Evolutionary conservation across 2,113 vertebrate genomes (phyloP).

Genomic region (Cercopithecus mona): DNA sequence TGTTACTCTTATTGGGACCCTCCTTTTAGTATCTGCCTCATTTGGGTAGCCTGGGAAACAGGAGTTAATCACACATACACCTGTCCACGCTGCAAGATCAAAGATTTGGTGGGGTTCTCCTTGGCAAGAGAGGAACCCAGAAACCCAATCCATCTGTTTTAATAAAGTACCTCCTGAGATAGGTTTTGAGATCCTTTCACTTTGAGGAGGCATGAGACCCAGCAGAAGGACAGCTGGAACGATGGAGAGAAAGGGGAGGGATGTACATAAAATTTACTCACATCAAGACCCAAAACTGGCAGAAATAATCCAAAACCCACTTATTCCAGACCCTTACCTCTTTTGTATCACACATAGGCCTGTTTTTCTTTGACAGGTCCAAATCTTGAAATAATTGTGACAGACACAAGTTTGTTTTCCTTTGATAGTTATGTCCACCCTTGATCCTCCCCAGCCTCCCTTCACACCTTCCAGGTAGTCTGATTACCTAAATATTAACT

Average conservation of each 20-base stretch:
- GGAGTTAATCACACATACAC: not conserved
- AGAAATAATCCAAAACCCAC: not conserved
- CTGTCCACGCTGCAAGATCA: not conserved
- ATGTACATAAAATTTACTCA: not conserved
- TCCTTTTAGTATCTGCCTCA: not conserved
- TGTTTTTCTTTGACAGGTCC: not conserved
- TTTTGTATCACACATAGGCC: not conserved
- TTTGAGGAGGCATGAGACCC: not conserved
- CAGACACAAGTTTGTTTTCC: not conserved
- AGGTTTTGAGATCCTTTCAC: not conserved
- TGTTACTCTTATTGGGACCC: not conserved
- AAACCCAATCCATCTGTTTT: not conserved
- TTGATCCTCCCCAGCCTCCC: not conserved
- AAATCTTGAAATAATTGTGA: not conserved
- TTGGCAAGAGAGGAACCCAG: not conserved
- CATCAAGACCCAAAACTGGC: not conserved
- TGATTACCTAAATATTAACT: conserved; percentile 6
- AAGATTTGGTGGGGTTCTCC: not conserved
- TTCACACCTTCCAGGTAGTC: not conserved
- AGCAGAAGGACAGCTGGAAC: not conserved
- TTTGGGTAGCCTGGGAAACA: not conserved
- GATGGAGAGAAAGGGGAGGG: no score
- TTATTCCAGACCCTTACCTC: not conserved
- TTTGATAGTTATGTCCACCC: not conserved
- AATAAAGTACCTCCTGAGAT: not conserved